Evolutionary conservation across 1,140 invertebrate species (phyloP).

Genomic region (Drosophila truncata): DNA sequence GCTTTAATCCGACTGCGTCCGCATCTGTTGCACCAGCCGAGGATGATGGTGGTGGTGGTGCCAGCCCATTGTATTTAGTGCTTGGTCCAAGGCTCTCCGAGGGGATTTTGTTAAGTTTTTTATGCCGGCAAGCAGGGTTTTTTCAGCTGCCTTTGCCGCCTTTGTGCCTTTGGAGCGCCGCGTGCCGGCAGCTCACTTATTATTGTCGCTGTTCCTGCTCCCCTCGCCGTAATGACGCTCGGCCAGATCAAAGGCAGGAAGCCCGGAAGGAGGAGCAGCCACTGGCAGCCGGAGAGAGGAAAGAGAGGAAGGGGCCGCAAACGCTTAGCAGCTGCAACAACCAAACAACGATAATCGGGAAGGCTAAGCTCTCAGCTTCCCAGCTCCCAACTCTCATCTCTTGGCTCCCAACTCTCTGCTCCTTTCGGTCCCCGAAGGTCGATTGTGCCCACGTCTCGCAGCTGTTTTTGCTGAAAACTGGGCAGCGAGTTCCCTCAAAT

Average conservation of each 20-base stretch:
- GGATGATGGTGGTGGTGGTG: slow-evolving; percentile 10
- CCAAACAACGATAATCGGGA: slow-evolving; percentile 60
- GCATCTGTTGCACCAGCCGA: slow-evolving; percentile 65
- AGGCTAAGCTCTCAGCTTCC: slow-evolving; percentile 17
- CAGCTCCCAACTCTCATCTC: slow-evolving; percentile 22
- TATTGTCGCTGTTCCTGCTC: slow-evolving; percentile 46
- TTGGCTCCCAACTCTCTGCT: slow-evolving; percentile 28
- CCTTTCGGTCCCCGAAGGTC: slow-evolving; percentile 63
- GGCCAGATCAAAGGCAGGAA: slow-evolving; percentile 71
- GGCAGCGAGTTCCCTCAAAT: slow-evolving; percentile 44
- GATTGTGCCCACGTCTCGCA: slow-evolving; percentile 56
- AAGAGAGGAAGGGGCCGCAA: slow-evolving; percentile 2
- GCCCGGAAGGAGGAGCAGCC: slow-evolving; percentile 13
- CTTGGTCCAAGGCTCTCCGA: slow-evolving; percentile 51
- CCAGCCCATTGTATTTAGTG: slow-evolving; percentile 78
- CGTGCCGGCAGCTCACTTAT: slow-evolving; percentile 52
- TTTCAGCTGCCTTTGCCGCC: slow-evolving; percentile 49
- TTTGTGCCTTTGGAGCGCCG: slow-evolving; percentile 65
- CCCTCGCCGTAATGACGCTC: slow-evolving; percentile 62
- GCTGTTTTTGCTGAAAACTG: slow-evolving; percentile 60
- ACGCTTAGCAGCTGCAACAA: slow-evolving; percentile 55
- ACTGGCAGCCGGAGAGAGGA: background rate
- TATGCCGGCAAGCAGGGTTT: slow-evolving; percentile 36
- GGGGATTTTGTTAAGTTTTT: slow-evolving; percentile 53
- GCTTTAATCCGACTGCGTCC: slow-evolving; percentile 52